Percentiles rank a stretch among this genome's conserved stretches.
Evolutionary conservation across 2,888 invertebrate genomes (phyloP).

Genomic region (Polia nebulosa): DNA sequence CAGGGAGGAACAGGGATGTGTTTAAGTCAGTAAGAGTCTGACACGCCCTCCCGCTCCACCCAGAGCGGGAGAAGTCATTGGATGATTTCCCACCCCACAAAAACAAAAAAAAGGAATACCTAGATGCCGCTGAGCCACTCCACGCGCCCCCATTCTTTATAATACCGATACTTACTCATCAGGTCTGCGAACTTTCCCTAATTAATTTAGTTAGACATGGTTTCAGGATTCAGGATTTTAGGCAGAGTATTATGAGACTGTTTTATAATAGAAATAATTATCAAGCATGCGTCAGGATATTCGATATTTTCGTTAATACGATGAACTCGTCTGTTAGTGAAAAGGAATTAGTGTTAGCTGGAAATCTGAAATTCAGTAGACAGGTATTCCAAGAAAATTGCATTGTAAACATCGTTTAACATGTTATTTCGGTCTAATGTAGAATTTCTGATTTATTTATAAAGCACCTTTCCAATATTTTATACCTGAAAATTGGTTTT

Average conservation of each 20-base stretch:
- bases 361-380: background rate
- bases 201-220: background rate
- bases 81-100: too few species aligned
- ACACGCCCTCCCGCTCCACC: too few species aligned
- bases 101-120: too few species aligned
- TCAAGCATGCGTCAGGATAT: background rate
- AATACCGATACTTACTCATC: too few species aligned
- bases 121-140: too few species aligned
- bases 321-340: background rate
- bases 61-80: too few species aligned
- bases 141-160: too few species aligned
- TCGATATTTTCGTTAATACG: slow-evolving; percentile 10
- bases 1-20: too few species aligned
- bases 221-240: too few species aligned
- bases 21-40: too few species aligned
- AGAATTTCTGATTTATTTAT: background rate
- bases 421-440: background rate
- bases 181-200: too few species aligned
- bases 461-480: background rate
- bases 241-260: background rate
- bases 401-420: background rate
- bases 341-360: background rate
- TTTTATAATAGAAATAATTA: background rate
- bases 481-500: background rate
- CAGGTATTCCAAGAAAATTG: background rate